These are phyloP conservation scores for Oreortyx pictus DNA, from an alignment of 2,797 vertebrate genomes.

Conservation along the genomic window DNA sequence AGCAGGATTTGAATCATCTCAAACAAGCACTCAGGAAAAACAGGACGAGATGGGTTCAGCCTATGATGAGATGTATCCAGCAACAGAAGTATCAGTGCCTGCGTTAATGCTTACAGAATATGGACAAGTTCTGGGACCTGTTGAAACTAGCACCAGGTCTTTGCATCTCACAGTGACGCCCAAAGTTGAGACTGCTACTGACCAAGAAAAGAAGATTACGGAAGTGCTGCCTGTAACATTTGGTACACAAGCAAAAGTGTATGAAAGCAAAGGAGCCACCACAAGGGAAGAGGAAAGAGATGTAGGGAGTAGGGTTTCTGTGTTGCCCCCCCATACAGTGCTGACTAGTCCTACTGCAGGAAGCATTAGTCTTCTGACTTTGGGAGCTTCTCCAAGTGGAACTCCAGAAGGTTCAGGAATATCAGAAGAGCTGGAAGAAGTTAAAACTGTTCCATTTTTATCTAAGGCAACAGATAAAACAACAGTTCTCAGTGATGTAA, in stretches of 20 bases:
- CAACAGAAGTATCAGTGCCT: slow-evolving; percentile 35
- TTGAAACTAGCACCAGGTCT: slow-evolving; percentile 37
- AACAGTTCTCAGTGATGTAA: background rate
- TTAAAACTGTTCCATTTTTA: slow-evolving; percentile 40
- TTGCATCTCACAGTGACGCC: background rate
- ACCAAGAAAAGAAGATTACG: slow-evolving; percentile 27
- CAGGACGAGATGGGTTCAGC: slow-evolving; percentile 61
- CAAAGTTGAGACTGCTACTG: background rate
- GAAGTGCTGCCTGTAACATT: background rate
- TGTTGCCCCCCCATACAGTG: background rate
- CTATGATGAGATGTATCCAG: background rate
- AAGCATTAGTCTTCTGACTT: background rate
- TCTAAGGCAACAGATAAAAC: slow-evolving; percentile 35
- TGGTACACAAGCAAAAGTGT: background rate
- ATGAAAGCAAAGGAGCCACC: background rate
- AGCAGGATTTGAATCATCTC: background rate
- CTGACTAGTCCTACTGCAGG: background rate
- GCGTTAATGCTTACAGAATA: background rate
- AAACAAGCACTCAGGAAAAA: background rate
- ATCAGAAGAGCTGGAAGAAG: slow-evolving; percentile 62
- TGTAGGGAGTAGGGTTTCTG: background rate
- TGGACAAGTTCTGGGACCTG: background rate
- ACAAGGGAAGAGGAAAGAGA: background rate
- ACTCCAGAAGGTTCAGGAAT: slow-evolving; percentile 76
- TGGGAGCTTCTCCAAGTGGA: slow-evolving; percentile 44